phyloP scores from a whole-genome alignment of 2,113 vertebrate genomes.

The Ailurus styani region DNA sequence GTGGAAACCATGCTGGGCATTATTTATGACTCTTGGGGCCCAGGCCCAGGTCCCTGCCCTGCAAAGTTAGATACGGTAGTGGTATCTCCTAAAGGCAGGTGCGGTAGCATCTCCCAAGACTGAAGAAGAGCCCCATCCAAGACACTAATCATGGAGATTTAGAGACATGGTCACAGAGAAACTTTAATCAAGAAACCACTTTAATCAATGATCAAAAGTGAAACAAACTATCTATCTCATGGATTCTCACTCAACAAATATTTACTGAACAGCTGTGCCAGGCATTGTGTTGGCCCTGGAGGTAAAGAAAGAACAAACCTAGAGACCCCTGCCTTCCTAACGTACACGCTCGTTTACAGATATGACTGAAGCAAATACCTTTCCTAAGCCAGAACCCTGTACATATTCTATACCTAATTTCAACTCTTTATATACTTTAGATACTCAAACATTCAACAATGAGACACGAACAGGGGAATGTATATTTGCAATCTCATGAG shows the following conservation, averaged over 20 bases:
- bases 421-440: background rate
- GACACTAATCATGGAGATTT: background rate
- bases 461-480: background rate
- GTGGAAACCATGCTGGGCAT: background rate
- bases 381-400: background rate
- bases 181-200: background rate
- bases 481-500: background rate
- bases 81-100: background rate
- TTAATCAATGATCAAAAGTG: background rate
- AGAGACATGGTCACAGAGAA: background rate
- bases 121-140: background rate
- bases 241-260: background rate
- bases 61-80: rapidly evolving
- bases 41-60: background rate
- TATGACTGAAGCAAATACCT: background rate
- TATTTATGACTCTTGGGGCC: background rate
- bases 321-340: background rate
- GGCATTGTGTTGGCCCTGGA: background rate
- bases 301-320: background rate
- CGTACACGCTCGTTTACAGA: rapidly evolving
- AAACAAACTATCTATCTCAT: background rate
- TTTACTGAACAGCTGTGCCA: background rate
- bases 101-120: too few species aligned
- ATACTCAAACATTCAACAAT: background rate
- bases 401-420: background rate